These are phyloP conservation scores for Eumerus sabulonum DNA, from an alignment of 2,888 invertebrate species.

Conservation along the genomic window DNA sequence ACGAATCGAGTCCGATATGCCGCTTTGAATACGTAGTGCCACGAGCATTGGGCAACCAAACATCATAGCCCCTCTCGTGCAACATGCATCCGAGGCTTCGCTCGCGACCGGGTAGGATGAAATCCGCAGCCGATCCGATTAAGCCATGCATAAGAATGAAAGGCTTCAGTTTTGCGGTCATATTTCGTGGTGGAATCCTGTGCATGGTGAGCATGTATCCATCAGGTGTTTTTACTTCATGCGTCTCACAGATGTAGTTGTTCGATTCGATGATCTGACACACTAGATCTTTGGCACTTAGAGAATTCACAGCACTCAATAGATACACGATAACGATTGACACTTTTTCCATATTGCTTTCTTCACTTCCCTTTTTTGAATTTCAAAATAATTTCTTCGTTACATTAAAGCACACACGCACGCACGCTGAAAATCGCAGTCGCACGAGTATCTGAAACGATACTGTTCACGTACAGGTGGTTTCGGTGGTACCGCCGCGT, in stretches of 20 bases:
- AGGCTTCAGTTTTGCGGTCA: slow-evolving; percentile 54
- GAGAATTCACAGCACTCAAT: slow-evolving; percentile 35
- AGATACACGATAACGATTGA: slow-evolving; percentile 25
- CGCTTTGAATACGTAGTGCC: slow-evolving; percentile 75
- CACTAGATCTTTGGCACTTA: slow-evolving; percentile 71
- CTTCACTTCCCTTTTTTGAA: background rate
- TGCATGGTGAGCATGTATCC: slow-evolving; percentile 75
- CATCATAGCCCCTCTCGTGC: slow-evolving; percentile 75
- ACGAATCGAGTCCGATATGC: slow-evolving; percentile 71
- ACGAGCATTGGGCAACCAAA: slow-evolving; percentile 76
- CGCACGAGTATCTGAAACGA: slow-evolving; percentile 25
- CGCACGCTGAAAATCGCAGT: slow-evolving; percentile 11
- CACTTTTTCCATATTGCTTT: slow-evolving; percentile 9
- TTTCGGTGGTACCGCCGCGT: slow-evolving; percentile 13
- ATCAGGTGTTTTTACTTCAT: slow-evolving; percentile 74
- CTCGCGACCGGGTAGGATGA: slow-evolving; percentile 72
- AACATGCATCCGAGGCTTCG: slow-evolving; percentile 72
- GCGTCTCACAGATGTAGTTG: slow-evolving; percentile 72
- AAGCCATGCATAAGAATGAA: slow-evolving; percentile 76
- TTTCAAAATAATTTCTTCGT: slow-evolving; percentile 42
- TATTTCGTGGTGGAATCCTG: slow-evolving; percentile 72
- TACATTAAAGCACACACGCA: slow-evolving; percentile 37
- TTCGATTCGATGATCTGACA: slow-evolving; percentile 72
- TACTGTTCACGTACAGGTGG: slow-evolving; percentile 17
- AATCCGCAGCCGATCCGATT: slow-evolving; percentile 76